These are phyloP conservation scores for Eristalis intricaria DNA, from an alignment of 2,888 invertebrate species.

Conservation along the genomic window DNA sequence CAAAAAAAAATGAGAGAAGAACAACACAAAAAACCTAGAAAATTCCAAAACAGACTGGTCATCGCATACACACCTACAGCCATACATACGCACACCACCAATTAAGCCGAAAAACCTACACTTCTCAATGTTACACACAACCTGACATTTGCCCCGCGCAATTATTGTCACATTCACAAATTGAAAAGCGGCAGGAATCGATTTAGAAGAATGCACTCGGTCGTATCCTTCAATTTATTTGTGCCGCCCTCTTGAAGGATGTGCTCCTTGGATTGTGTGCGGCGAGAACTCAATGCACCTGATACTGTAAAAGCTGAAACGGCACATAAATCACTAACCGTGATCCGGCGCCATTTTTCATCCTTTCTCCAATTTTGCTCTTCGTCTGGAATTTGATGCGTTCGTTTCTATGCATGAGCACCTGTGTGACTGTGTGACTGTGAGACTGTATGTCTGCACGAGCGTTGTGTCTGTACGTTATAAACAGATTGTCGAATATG, in stretches of 20 bases:
- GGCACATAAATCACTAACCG: conserved; percentile 46
- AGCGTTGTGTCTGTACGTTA: neutral
- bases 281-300: conserved; percentile 33
- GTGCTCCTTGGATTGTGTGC: neutral
- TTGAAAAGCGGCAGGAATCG: conserved; percentile 39
- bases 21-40: neutral
- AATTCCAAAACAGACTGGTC: neutral
- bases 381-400: neutral
- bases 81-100: conserved; percentile 18
- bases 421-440: neutral
- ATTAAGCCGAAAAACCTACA: conserved; percentile 43
- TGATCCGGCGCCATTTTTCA: conserved; percentile 29
- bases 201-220: neutral
- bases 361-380: conserved; percentile 20
- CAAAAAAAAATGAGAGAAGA: neutral
- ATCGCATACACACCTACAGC: neutral
- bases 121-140: conserved; percentile 18
- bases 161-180: conserved; percentile 42
- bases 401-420: neutral
- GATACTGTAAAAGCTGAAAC: conserved; percentile 26
- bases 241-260: conserved; percentile 37
- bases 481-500: conserved; percentile 43
- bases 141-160: neutral
- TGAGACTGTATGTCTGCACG: neutral
- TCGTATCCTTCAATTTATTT: conserved; percentile 15